Conservation (phyloP, 2,888 invertebrate species). For the Spodoptera littoralis region DNA sequence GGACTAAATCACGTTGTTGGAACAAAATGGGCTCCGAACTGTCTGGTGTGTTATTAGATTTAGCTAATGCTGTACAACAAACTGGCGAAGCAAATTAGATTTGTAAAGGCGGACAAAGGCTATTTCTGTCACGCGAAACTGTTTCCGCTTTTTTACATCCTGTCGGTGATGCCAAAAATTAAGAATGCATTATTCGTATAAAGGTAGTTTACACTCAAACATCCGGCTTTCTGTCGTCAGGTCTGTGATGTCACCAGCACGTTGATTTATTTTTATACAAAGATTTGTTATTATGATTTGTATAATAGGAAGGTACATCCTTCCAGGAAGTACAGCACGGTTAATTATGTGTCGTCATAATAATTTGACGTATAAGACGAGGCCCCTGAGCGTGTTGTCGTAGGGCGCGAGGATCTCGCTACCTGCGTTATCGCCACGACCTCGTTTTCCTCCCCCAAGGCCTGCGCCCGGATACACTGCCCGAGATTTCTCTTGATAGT, state of each 20-base stretch:
- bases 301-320: constrained; percentile 26
- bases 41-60: constrained; percentile 76
- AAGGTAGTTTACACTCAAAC: constrained; percentile 82
- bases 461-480: constrained; percentile 75
- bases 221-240: constrained; percentile 80
- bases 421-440: constrained; percentile 74
- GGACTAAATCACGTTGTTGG: constrained; percentile 63
- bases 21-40: constrained; percentile 73
- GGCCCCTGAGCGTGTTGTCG: constrained; percentile 47
- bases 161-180: constrained; percentile 73
- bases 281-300: constrained; percentile 41
- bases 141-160: constrained; percentile 78
- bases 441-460: constrained; percentile 80
- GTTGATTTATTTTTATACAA: constrained; percentile 53
- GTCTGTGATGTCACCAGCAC: constrained; percentile 58
- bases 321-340: constrained; percentile 42
- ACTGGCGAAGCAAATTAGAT: constrained; percentile 72
- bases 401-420: constrained; percentile 58
- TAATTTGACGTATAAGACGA: constrained; percentile 30
- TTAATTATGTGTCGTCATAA: constrained; percentile 39
- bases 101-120: constrained; percentile 70
- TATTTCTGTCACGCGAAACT: constrained; percentile 70
- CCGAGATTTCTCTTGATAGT: constrained; percentile 81
- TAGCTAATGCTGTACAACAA: constrained; percentile 65
- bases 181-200: constrained; percentile 75